Base-by-base conservation (phyloP, 2,113 vertebrate genomes). In the Sturnus vulgaris region DNA sequence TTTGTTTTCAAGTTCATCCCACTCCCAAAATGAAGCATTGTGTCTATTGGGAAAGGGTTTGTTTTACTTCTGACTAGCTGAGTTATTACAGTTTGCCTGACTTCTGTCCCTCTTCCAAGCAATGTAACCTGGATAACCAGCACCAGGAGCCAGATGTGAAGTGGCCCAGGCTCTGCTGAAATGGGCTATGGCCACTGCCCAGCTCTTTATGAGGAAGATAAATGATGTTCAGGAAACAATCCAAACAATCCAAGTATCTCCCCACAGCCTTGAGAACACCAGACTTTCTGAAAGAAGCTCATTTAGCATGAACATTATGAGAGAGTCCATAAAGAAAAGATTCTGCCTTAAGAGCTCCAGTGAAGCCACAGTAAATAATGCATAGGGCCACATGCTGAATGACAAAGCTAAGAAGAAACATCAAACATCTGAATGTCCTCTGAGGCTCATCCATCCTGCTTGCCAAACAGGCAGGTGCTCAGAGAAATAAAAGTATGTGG, bases 91-190 rank as follows among this genome's bases (percentile, higher is more conserved):
- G 10, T 53, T 85, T 63, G 21, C 46, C 46, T 50, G 57, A 18
- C 24, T 90, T 69, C 42, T 88, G 30, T 72, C 37, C 9, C 16
- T 63, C 46, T 80, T 49, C 46, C 78, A 80, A 76, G 66, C 19
- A 56, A 20, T 19, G 28, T 6, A 77, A 77, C 5, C 50, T 21
- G 17, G 42, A 18, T 55, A 91, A 60, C 33, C 6, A 19, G 44
- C 2, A 5, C 35, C 0, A 0, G 35, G 30, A 83, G 50, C 0
- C 0, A 60, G 60, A n/a, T 2, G 0, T 14, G 52, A 28, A n/a
- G 24, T 52, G 79, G 52, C 35, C 3, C 1, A 31, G 18, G 25
- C 71, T 80, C 71, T 70, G 61, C 64, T 78, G 52, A 52, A 70
- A 63, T 4, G 20, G 42, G 27, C 40, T 92, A 10, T 0, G 40